Conservation (phyloP, 2,888 invertebrate species). For the Hirtodrosophila trivittata region DNA sequence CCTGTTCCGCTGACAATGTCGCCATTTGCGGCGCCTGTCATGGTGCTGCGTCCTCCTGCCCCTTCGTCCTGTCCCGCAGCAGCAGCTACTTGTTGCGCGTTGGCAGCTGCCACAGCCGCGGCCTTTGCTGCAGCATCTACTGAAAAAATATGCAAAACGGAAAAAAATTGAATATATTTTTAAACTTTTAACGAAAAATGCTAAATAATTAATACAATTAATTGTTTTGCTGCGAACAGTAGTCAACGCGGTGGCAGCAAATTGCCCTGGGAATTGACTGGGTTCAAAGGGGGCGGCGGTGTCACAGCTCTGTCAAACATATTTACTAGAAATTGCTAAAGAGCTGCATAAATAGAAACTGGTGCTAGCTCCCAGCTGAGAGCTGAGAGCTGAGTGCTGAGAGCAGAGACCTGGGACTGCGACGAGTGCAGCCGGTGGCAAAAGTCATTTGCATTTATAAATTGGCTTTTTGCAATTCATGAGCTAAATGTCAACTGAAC, state of each 20-base stretch:
- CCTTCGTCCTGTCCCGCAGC: slow-evolving; percentile 79
- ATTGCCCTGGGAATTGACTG: slow-evolving; percentile 46
- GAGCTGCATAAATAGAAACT: slow-evolving; percentile 7
- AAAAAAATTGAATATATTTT: neutral
- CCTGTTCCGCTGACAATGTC: slow-evolving; percentile 84
- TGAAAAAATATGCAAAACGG: slow-evolving; percentile 42
- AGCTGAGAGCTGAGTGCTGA: neutral
- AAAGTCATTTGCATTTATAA: slow-evolving; percentile 80
- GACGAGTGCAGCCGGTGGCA: slow-evolving; percentile 56
- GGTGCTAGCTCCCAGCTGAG: slow-evolving; percentile 22
- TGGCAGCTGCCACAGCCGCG: slow-evolving; percentile 58
- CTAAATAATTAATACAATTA: slow-evolving; percentile 37
- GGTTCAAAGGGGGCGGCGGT: neutral
- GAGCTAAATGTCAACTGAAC: slow-evolving; percentile 63
- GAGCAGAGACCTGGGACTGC: slow-evolving; percentile 4
- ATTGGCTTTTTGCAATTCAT: slow-evolving; percentile 79
- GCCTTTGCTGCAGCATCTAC: slow-evolving; percentile 79
- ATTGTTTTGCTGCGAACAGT: slow-evolving; percentile 21
- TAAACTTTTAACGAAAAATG: neutral
- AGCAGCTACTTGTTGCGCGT: slow-evolving; percentile 74
- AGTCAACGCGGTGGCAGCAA: slow-evolving; percentile 17
- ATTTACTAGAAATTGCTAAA: slow-evolving; percentile 17
- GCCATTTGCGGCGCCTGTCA: slow-evolving; percentile 86
- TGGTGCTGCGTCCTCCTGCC: slow-evolving; percentile 78
- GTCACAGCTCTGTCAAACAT: slow-evolving; percentile 7